Conservation (phyloP, 1,140 invertebrate species). For the Cydia splendana region DNA sequence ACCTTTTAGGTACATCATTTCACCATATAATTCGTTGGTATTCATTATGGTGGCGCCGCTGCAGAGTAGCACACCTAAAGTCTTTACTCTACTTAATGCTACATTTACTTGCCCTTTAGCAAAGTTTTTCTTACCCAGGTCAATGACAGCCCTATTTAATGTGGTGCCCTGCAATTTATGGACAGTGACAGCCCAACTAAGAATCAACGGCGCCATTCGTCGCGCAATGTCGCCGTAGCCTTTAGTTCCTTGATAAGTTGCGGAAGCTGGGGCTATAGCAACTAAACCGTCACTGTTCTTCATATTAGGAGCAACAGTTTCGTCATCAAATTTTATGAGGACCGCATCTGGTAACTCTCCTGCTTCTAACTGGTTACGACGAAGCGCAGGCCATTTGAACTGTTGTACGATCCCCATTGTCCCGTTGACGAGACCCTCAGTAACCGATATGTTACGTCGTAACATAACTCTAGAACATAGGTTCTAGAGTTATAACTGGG, state of each 20-base stretch:
- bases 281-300: background rate
- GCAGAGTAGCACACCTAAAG: too few relatives aligned
- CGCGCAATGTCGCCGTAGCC: constrained; percentile 38
- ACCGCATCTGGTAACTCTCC: constrained; percentile 5
- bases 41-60: too few relatives aligned
- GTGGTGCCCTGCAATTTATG: constrained; percentile 45
- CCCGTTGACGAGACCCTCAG: constrained; percentile 17
- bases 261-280: background rate
- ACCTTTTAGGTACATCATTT: too few relatives aligned
- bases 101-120: constrained; percentile 39
- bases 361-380: constrained; percentile 20
- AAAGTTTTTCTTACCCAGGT: constrained; percentile 55
- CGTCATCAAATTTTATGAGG: background rate
- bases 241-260: background rate
- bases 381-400: constrained; percentile 18
- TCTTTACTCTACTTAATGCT: too few relatives aligned
- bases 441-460: constrained; percentile 28
- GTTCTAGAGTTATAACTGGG: too few relatives aligned
- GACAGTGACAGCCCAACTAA: constrained; percentile 46
- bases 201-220: too few relatives aligned
- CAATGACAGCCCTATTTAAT: constrained; percentile 50
- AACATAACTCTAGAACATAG: constrained; percentile 32
- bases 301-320: background rate
- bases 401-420: constrained; percentile 26
- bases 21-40: too few relatives aligned